These are phyloP conservation scores for Serilophus lunatus DNA, from an alignment of 2,113 vertebrate species.

Conservation along the genomic window DNA sequence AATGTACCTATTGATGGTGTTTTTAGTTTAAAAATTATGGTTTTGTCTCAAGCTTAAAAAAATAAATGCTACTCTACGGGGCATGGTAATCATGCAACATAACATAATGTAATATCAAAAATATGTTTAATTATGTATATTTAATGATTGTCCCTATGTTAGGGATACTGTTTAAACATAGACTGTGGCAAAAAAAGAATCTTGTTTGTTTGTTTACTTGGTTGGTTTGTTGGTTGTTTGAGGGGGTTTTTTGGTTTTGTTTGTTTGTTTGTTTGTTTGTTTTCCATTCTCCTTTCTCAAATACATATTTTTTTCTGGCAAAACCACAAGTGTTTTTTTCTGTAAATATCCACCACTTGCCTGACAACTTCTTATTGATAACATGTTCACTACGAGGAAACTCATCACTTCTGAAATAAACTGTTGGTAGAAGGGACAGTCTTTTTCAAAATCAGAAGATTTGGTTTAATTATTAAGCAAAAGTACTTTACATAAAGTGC, in stretches of 20 bases:
- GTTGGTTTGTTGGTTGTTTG: no score
- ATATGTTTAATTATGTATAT: not conserved
- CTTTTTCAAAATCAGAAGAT: not conserved
- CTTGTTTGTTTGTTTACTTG: not conserved
- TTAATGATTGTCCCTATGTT: not conserved
- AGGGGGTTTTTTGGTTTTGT: no score
- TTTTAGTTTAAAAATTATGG: not conserved
- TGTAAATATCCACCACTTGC: not conserved
- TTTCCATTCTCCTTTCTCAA: not conserved
- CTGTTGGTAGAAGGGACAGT: not conserved
- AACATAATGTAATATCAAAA: not conserved
- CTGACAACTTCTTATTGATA: not conserved
- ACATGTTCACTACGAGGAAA: not conserved
- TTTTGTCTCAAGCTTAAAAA: not conserved
- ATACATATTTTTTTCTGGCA: not conserved
- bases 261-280: not conserved
- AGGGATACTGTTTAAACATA: not conserved
- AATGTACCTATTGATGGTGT: not conserved
- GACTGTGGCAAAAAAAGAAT: not conserved
- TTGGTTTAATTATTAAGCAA: slow-evolving; percentile 21
- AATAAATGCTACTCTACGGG: not conserved
- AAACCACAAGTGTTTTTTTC: not conserved
- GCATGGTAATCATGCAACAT: not conserved
- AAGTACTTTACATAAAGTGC: not conserved
- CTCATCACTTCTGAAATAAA: not conserved